Evolutionary conservation across 2,888 invertebrate genomes (phyloP), one percentile per base, ranked within the genome.

Genomic region (Pteria penguin): DNA sequence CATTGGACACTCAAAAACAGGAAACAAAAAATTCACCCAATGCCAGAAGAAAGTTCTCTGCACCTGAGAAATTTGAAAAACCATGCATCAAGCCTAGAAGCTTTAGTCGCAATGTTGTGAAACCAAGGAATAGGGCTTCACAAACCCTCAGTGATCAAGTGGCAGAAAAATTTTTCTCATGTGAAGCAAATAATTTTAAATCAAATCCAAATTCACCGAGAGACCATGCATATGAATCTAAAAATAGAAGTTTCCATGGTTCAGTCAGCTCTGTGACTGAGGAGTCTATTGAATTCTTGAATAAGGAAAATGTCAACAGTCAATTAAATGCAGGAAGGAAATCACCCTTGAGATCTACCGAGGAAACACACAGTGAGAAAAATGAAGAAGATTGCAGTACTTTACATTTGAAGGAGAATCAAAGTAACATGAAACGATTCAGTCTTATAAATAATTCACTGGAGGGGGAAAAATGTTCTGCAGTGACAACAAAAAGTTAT

Each of bases 21-120:
- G 27, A 27, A 60, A 8, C 24, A 60, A 11, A 11, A 26, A 2
- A 11, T 8, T 22, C 8, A n/a, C n/a, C n/a, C 8, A 32, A 57
- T 57, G 57, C 55, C 24, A 26, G 52, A 4, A 32, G 52, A 2
- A 57, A 55, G 27, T 18, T 22, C 4, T 45, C 32, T 31, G 22
- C 57, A 4, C 31, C 55, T 22, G 68, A 68, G 31, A 68, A 52
- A 32, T 14, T 26, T 27, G 52, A 45, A 22, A 68, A 57, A 57
- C 68, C 68, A 22, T 32, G 57, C 14, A 33, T 68, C 18, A 45
- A 55, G 24, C 68, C 68, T 4, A 55, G 68, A 18, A 68, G 32
- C 26, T 31, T 31, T 4, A 55, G 11, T 45, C 45, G 45, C 11
- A 45, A 45, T 45, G 18, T 45, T 45, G 45, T 45, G 45, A 45